phyloP scores from a whole-genome alignment of 2,113 vertebrate genomes.

The Tragelaphus imberbis region DNA sequence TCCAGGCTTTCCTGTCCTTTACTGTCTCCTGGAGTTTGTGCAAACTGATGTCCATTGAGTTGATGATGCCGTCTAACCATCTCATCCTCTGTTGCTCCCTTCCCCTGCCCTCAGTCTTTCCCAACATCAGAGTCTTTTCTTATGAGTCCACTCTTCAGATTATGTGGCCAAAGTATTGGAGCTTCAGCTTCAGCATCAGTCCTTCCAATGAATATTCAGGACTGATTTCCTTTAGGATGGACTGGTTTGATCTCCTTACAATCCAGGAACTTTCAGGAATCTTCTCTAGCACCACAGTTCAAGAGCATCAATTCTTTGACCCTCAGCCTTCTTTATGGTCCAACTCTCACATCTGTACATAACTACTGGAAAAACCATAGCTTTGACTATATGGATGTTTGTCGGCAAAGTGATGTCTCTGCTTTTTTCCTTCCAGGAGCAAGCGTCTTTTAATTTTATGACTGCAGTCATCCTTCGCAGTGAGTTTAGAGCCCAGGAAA shows the following conservation, averaged over 20 bases:
- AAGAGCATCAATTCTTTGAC: not conserved
- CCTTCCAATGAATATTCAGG: not conserved
- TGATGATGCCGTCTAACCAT: not conserved
- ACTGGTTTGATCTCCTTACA: not conserved
- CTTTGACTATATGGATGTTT: not conserved
- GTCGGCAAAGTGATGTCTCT: not conserved
- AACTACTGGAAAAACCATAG: not conserved
- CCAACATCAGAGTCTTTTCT: not conserved
- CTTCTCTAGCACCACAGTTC: not conserved
- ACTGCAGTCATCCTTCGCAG: not conserved
- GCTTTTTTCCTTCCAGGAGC: not conserved
- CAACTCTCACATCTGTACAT: not conserved
- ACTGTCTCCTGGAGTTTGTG: not conserved
- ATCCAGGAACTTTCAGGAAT: not conserved
- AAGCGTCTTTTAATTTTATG: not conserved
- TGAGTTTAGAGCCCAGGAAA: not conserved
- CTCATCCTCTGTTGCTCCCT: not conserved
- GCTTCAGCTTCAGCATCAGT: not conserved
- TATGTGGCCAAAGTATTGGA: not conserved
- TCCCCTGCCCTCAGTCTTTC: not conserved
- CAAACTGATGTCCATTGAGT: not conserved
- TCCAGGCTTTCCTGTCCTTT: not conserved
- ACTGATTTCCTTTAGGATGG: not conserved
- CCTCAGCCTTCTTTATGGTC: not conserved
- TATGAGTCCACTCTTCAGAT: not conserved